Conservation (phyloP, 2,797 vertebrate species). For the Okamejei kenojei region DNA sequence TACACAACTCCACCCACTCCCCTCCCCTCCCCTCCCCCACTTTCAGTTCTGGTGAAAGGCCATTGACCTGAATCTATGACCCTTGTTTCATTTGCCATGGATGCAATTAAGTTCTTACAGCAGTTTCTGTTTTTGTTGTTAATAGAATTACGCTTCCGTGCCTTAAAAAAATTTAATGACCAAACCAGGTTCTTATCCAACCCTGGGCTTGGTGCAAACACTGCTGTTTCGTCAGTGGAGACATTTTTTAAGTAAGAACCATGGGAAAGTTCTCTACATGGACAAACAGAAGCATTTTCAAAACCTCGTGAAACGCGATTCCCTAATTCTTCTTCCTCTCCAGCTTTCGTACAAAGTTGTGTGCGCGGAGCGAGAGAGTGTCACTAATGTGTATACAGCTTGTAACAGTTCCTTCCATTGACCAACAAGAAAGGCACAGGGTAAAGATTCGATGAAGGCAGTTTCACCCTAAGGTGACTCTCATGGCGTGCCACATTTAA, state of each 20-base stretch:
- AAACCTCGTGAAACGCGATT: background rate
- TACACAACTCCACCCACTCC: too few relatives aligned
- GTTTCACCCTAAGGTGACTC: background rate
- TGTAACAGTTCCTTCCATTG: background rate
- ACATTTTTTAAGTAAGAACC: background rate
- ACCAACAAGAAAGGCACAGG: background rate
- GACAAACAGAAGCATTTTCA: background rate
- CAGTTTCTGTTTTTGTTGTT: too few relatives aligned
- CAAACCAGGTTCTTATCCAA: background rate
- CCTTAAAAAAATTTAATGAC: background rate
- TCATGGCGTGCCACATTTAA: too few relatives aligned
- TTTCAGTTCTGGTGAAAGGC: too few relatives aligned
- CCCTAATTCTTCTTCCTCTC: background rate
- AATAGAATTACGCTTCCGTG: background rate
- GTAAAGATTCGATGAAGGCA: background rate
- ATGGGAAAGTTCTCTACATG: background rate
- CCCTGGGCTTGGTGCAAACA: background rate
- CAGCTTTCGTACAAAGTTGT: background rate
- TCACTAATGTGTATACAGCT: background rate
- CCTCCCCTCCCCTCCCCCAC: too few relatives aligned
- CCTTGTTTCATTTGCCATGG: too few relatives aligned
- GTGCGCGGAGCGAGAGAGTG: too few relatives aligned
- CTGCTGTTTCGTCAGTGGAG: background rate
- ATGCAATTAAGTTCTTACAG: too few relatives aligned
- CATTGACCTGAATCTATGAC: too few relatives aligned